Evolutionary conservation across 35 echinoderm and acorn worm genomes (phyloP), one percentile per base, ranked within the genome.

Genomic region (Strongylocentrotus purpuratus): DNA sequence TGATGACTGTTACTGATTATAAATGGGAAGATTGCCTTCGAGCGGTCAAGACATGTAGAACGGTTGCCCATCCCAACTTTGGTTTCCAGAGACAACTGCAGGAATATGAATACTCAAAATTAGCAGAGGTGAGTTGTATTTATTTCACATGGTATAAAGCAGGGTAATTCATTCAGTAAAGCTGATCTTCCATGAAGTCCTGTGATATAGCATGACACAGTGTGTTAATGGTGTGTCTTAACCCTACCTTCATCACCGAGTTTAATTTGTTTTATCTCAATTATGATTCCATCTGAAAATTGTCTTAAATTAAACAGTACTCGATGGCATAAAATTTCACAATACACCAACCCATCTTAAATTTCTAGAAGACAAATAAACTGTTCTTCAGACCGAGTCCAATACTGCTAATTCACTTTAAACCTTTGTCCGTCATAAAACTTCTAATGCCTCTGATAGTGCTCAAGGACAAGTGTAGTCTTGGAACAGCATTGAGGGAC

Each of bases 11-110:
- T 31, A 97, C 95, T 45, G 95, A 97, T 58, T 95, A 95, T 47
- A 96, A 92, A 58, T 99, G 98, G 98, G 94, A 96, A 31, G 98
- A 99, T 47, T 97, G 98, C 46, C 91, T 99, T 0, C 55, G 97
- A 41, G 98, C 97, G 0, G 98, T 97, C 18, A 95, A 95, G 78
- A 70, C 91, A 45, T 86, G 88, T 9, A 59, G 98, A n/a, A 70
- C 95, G n/a, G 98, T 99, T 13, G 98, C 98, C 70, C 95, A 94
- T 33, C 98, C 98, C 45, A 99, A 99, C 94, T 99, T 96, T 97
- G 98, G 98, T 11, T 99, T 99, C 88, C 98, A 99, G 96, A 97
- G 95, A 86, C 98, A 99, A 47, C 90, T 99, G 32, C 98, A 99
- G 88, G 95, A 96, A 71, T 99, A 95, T 95, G 96, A 99, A 86